Evolutionary conservation across 2,797 vertebrate genomes (phyloP).

Genomic region (Iguana delicatissima): DNA sequence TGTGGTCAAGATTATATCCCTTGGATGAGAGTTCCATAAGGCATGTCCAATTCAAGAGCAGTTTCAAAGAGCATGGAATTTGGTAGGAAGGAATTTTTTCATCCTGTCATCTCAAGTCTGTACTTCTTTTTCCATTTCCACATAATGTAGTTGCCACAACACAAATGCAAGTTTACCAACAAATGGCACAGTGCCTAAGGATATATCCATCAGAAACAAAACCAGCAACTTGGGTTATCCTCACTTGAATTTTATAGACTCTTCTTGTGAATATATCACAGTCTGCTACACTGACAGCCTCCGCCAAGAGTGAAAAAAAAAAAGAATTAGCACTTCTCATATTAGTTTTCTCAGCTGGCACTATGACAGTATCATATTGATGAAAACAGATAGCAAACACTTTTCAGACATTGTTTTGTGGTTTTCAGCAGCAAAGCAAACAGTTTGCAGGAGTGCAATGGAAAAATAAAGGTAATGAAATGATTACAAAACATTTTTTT

Average conservation of each 20-base stretch:
- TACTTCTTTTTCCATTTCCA: too few relatives aligned
- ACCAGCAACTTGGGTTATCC: neutral
- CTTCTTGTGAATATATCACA: conserved; percentile 68
- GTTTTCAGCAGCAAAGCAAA: conserved; percentile 2
- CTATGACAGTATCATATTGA: conserved; percentile 56
- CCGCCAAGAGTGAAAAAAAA: too few relatives aligned
- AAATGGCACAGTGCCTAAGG: neutral
- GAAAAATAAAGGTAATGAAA: conserved; percentile 23
- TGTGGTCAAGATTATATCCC: neutral
- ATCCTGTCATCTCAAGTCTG: neutral
- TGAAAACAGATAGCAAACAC: conserved; percentile 28
- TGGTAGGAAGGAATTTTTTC: neutral
- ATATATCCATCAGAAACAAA: neutral
- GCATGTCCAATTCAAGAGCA: neutral
- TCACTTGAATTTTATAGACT: conserved; percentile 71
- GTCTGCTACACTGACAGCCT: conserved; percentile 56
- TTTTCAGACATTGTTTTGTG: conserved; percentile 50
- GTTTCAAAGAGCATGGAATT: neutral
- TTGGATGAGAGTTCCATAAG: neutral
- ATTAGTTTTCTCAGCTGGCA: conserved; percentile 23
- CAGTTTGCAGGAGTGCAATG: neutral
- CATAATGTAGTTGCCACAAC: neutral
- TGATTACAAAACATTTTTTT: neutral
- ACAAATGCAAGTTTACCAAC: neutral
- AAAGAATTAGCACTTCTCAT: too few relatives aligned